Conservation (phyloP, 1,140 invertebrate genomes). For the Ceratitis capitata region DNA sequence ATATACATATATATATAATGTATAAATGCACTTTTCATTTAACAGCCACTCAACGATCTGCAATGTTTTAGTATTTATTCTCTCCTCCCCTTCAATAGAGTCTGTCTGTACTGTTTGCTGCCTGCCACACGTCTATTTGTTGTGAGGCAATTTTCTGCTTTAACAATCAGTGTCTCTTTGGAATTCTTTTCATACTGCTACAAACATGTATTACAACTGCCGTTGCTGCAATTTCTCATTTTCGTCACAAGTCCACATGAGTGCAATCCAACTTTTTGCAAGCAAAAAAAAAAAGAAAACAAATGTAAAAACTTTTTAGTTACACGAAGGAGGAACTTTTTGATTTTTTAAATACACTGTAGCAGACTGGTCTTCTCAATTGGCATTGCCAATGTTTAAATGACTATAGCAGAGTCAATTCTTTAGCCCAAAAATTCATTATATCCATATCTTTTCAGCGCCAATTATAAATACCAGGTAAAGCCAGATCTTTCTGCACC, state of each 20-base stretch:
- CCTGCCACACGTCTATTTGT: too few relatives aligned
- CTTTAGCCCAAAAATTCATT: too few relatives aligned
- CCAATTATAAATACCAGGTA: too few relatives aligned
- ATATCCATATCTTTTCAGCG: too few relatives aligned
- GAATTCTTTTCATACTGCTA: constrained; percentile 22
- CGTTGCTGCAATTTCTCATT: background rate
- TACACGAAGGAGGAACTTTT: too few relatives aligned
- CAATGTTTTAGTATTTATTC: background rate
- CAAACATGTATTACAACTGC: too few relatives aligned
- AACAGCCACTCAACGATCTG: background rate
- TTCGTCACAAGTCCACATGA: background rate
- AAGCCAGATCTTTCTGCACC: too few relatives aligned
- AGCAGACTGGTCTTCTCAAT: background rate
- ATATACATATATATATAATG: too few relatives aligned
- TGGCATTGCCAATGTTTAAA: too few relatives aligned
- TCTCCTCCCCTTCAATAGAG: background rate
- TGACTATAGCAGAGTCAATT: too few relatives aligned
- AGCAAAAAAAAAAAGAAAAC: too few relatives aligned
- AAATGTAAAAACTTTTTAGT: too few relatives aligned
- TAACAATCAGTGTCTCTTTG: background rate
- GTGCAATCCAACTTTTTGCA: background rate
- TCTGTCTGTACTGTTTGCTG: background rate
- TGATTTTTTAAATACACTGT: background rate
- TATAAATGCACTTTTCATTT: background rate
- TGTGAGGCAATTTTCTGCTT: background rate